Conservation (phyloP, 2,113 vertebrate genomes). For the Grus americana region DNA sequence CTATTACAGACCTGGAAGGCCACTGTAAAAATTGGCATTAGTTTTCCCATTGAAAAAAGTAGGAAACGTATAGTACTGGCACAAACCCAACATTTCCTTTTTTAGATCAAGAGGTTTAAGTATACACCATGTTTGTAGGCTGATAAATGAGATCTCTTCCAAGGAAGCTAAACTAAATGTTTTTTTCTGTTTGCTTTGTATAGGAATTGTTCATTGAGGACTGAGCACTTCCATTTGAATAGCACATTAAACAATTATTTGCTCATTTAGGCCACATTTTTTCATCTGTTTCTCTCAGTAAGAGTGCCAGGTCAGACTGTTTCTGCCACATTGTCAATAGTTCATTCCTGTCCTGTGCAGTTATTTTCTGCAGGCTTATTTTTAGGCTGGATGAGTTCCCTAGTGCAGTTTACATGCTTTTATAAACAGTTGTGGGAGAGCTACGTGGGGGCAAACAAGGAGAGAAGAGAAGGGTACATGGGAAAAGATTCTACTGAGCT, state of each 20-base stretch:
- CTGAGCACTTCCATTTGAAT: slow-evolving; percentile 13
- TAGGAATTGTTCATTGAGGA: slow-evolving; percentile 7
- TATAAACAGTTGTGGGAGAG: not conserved
- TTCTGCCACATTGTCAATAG: not conserved
- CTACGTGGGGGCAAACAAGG: not conserved
- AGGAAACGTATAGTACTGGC: not conserved
- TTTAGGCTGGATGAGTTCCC: not conserved
- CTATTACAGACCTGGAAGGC: not conserved
- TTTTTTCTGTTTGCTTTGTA: slow-evolving; percentile 28
- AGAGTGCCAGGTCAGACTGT: not conserved
- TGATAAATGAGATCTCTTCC: not conserved
- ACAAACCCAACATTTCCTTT: not conserved
- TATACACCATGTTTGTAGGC: not conserved
- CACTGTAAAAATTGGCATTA: not conserved
- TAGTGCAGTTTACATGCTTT: not conserved
- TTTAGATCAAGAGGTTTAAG: slow-evolving; percentile 2
- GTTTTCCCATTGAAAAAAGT: not conserved
- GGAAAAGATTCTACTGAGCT: not conserved
- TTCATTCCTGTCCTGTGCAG: not conserved
- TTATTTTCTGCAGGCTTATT: not conserved
- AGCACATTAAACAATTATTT: not conserved
- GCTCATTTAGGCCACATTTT: not conserved
- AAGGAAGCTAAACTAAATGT: not conserved
- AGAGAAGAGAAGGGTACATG: not conserved
- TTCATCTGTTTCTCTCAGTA: not conserved